Base-by-base conservation (phyloP, 1,140 invertebrate genomes). In the Agrypnia vestita region DNA sequence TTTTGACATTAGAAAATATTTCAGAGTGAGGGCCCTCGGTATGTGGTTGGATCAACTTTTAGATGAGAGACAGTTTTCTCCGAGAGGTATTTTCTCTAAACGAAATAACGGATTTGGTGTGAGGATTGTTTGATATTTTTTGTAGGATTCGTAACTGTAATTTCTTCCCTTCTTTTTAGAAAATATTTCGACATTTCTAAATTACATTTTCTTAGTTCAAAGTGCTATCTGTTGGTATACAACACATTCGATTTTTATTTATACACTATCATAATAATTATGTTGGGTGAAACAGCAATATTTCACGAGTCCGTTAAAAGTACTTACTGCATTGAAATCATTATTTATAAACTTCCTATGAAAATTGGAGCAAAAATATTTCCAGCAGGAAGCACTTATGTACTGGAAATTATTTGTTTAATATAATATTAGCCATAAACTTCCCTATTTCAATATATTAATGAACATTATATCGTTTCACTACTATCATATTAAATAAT, bases 1-100 rank as follows among this genome's bases (percentile, higher is more conserved):
- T 64, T 80, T 80, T 77, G 46, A 73, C 79, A 80, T 80, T 73
- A 77, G 67, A 53, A 77, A 71, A 77, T 72, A 80, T 73, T 76
- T 80, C 21, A 53, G 19, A 51, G 67, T 51, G 67, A 8, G 67
- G 44, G 11, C 25, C 59, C 19, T 25, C 11, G 17, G 67, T 47
- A 53, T 69, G 64, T 64, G 64, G 77, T 71, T 62, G n/a, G 75
- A 69, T 15, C 46, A 80, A 80, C 74, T 80, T 80, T 76, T 51
- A 72, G 74, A 80, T 53, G 67, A 71, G 49, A 71, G 67, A 44
- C 15, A 46, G 17, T 25, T 35, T 51, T 13, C 46, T 21, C 67
- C 15, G 67, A 47, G 47, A 59, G 35, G 53, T 62, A 46, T 62
- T 67, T 71, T 25, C 49, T 43, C 64, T 56, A 51, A 17, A 49